phyloP scores from a whole-genome alignment of 1,140 invertebrate genomes.

The Zaprionus kolodkinae region DNA sequence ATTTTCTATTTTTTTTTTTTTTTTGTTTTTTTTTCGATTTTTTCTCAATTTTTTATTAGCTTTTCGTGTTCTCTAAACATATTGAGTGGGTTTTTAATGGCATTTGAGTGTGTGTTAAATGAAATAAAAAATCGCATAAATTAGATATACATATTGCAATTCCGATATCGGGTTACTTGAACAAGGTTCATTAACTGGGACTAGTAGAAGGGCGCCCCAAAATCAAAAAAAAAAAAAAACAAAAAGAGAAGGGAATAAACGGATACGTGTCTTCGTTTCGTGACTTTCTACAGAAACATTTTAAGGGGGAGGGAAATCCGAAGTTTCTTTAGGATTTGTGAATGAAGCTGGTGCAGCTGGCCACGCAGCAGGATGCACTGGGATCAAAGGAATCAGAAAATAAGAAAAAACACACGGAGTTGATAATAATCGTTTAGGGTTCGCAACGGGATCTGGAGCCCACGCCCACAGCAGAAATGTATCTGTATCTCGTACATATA shows the following conservation, averaged over 20 bases:
- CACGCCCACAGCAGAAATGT: slow-evolving; percentile 49
- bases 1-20: slow-evolving; percentile 29
- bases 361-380: slow-evolving; percentile 28
- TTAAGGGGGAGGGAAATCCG: not conserved
- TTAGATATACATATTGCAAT: slow-evolving; percentile 78
- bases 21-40: slow-evolving; percentile 24
- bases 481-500: not conserved
- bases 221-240: slow-evolving; percentile 42
- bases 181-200: slow-evolving; percentile 72
- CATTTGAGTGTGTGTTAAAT: slow-evolving; percentile 73
- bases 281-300: slow-evolving; percentile 30
- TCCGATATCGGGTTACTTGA: slow-evolving; percentile 76
- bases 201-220: slow-evolving; percentile 2
- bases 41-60: slow-evolving; percentile 28
- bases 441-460: slow-evolving; percentile 39
- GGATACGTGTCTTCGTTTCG: not conserved
- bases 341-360: slow-evolving; percentile 50
- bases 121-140: slow-evolving; percentile 77
- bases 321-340: slow-evolving; percentile 59
- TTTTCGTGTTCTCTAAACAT: slow-evolving; percentile 56
- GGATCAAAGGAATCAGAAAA: slow-evolving; percentile 62
- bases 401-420: slow-evolving; percentile 44
- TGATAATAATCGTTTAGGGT: slow-evolving; percentile 54
- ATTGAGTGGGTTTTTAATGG: slow-evolving; percentile 74
- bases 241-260: slow-evolving; percentile 61